These are phyloP conservation scores for Papilio protenor DNA, from an alignment of 2,888 invertebrate species.

Conservation along the genomic window DNA sequence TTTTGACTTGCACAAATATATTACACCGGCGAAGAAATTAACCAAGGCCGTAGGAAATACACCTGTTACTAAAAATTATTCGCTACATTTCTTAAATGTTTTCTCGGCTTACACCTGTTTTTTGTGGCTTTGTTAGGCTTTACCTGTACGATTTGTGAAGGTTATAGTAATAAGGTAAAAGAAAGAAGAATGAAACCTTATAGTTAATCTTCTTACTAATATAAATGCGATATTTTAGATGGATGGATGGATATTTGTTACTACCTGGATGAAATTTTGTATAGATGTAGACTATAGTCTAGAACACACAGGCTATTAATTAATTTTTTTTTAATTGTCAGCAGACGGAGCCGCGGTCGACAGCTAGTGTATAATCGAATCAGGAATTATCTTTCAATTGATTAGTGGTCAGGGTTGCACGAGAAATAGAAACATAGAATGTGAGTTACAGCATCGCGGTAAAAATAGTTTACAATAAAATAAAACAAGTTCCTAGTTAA, in stretches of 20 bases:
- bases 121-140: not conserved
- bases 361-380: not conserved
- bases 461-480: slow-evolving; percentile 36
- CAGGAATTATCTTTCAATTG: slow-evolving; percentile 10
- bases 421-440: slow-evolving; percentile 28
- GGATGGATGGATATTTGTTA: not conserved
- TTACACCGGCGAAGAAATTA: slow-evolving; percentile 6
- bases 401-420: not conserved
- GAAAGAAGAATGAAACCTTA: not conserved
- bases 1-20: not conserved
- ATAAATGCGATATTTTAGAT: too few relatives aligned
- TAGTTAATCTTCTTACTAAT: not conserved
- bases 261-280: too few relatives aligned
- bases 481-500: slow-evolving; percentile 32
- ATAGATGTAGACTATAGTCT: not conserved
- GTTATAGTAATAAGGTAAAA: not conserved
- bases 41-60: slow-evolving; percentile 7
- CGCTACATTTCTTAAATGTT: not conserved
- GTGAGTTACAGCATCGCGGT: slow-evolving; percentile 12
- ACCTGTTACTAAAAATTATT: slow-evolving; percentile 4
- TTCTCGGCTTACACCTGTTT: not conserved
- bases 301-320: too few relatives aligned
- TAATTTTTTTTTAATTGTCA: too few relatives aligned
- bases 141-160: not conserved
- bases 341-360: too few relatives aligned